Conservation (phyloP, 2,888 invertebrate genomes). For the Drosophila mimetica region DNA sequence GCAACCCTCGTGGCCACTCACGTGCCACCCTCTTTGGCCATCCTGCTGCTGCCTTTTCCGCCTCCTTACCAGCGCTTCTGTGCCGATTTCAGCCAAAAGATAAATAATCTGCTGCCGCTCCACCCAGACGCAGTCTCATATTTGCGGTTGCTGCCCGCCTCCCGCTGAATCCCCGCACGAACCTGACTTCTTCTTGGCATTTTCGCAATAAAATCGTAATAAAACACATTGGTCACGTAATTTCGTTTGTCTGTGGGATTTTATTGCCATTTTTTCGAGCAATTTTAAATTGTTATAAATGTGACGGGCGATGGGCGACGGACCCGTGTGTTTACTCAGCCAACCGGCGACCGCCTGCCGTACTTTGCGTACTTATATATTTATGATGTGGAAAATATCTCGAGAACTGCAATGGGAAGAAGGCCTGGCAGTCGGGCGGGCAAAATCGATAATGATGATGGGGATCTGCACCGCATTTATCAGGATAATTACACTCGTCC, state of each 20-base stretch:
- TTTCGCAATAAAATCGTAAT: constrained; percentile 84
- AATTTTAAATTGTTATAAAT: constrained; percentile 83
- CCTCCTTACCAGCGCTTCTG: constrained; percentile 65
- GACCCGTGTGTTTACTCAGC: constrained; percentile 61
- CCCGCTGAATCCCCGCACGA: constrained; percentile 13
- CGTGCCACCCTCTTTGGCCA: constrained; percentile 54
- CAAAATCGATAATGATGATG: constrained; percentile 65
- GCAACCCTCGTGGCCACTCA: constrained; percentile 73
- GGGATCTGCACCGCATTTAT: constrained; percentile 47
- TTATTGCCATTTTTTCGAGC: constrained; percentile 82
- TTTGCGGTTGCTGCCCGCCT: constrained; percentile 63
- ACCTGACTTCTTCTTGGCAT: constrained; percentile 70
- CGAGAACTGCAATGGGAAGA: constrained; percentile 56
- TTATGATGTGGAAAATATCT: constrained; percentile 81
- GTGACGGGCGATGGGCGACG: constrained; percentile 60
- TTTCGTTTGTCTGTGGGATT: constrained; percentile 84
- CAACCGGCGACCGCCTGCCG: neutral
- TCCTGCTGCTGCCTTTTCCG: constrained; percentile 24
- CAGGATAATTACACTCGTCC: constrained; percentile 52
- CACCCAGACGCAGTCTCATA: constrained; percentile 71
- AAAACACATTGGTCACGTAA: constrained; percentile 85
- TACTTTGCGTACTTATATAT: constrained; percentile 68
- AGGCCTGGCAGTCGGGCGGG: constrained; percentile 3
- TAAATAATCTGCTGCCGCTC: constrained; percentile 72
- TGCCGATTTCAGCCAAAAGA: constrained; percentile 76